phyloP scores from a whole-genome alignment of 2,797 vertebrate genomes.

The Sebastes flavidus region DNA sequence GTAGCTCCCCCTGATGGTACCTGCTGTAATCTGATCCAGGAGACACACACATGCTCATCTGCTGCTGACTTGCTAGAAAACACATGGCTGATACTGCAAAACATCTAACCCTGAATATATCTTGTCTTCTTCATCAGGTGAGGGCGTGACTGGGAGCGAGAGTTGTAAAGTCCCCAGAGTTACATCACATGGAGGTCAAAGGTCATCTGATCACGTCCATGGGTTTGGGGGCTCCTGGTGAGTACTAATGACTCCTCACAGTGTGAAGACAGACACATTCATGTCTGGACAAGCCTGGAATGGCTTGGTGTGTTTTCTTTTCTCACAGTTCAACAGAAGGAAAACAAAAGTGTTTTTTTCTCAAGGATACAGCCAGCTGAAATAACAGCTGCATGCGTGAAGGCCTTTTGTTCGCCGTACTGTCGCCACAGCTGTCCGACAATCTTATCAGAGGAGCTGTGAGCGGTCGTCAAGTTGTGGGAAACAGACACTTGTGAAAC shows the following conservation, averaged over 20 bases:
- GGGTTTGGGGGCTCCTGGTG: constrained; percentile 87
- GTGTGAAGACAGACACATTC: neutral
- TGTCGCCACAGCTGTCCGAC: constrained; percentile 52
- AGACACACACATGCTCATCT: constrained; percentile 24
- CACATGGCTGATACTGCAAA: constrained; percentile 57
- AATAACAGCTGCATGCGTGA: constrained; percentile 59
- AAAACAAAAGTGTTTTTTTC: constrained; percentile 54
- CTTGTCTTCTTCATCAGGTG: constrained; percentile 58
- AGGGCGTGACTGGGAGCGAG: constrained; percentile 57
- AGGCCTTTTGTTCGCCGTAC: constrained; percentile 51
- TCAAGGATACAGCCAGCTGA: constrained; percentile 43
- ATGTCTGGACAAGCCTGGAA: constrained; percentile 40
- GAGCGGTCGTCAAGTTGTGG: constrained; percentile 1
- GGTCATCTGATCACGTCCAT: constrained; percentile 87
- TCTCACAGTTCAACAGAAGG: constrained; percentile 27
- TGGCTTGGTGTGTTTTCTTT: constrained; percentile 11
- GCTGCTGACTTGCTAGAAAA: constrained; percentile 42
- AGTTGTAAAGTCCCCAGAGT: constrained; percentile 64
- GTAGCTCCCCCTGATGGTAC: constrained; percentile 45
- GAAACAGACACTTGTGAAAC: neutral
- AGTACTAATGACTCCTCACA: constrained; percentile 35
- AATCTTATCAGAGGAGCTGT: constrained; percentile 44
- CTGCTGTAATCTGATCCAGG: constrained; percentile 18
- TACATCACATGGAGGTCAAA: constrained; percentile 88
- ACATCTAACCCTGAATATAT: no score